phyloP scores from a whole-genome alignment of 2,113 vertebrate genomes.

The Rallus limicola region DNA sequence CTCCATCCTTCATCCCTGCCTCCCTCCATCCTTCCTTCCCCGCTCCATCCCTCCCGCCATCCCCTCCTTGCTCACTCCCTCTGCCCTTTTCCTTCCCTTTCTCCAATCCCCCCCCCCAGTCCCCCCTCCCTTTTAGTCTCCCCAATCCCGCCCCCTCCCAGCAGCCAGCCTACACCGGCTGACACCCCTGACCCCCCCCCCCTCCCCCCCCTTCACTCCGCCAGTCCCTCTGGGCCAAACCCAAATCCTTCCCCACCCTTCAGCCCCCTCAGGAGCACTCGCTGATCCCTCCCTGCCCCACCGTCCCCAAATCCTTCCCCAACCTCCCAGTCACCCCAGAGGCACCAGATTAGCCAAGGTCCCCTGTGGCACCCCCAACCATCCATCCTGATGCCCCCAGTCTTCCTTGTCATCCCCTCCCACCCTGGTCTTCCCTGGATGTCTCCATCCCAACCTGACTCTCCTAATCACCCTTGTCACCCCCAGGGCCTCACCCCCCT shows the following conservation, averaged over 20 bases:
- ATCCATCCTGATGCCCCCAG: not conserved
- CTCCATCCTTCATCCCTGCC: not conserved
- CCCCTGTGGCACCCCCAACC: not conserved
- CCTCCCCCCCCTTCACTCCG: not conserved
- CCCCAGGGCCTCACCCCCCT: not conserved
- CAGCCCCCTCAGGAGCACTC: not conserved
- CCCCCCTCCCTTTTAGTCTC: not conserved
- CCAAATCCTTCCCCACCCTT: not conserved
- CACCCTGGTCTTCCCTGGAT: not conserved
- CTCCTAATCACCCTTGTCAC: not conserved
- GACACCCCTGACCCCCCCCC: too few species aligned
- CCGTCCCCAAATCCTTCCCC: not conserved
- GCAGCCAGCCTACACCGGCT: not conserved
- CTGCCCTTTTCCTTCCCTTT: not conserved
- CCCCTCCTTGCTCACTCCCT: not conserved
- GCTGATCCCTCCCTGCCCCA: not conserved
- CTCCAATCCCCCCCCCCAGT: not conserved
- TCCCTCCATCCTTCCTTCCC: not conserved
- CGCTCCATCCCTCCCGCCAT: not conserved
- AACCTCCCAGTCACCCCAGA: not conserved
- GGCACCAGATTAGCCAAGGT: not conserved
- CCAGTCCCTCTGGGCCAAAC: not conserved
- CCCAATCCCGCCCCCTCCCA: too few species aligned
- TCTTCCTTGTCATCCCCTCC: not conserved
- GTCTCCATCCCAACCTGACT: not conserved